phyloP scores from a whole-genome alignment of 2,797 vertebrate species.

The Thalassophryne amazonica region DNA sequence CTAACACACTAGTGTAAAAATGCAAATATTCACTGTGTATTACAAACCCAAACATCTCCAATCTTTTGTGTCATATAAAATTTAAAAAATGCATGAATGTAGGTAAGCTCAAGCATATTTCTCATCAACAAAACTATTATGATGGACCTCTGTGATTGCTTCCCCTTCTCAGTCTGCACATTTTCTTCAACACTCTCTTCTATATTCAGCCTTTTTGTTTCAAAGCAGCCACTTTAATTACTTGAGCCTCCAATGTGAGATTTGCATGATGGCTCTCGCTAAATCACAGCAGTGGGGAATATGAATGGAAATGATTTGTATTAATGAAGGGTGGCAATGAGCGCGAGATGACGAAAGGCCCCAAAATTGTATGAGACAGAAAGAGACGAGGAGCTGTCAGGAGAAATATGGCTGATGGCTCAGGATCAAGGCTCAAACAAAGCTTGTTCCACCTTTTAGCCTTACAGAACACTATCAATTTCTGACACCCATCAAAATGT shows the following conservation, averaged over 20 bases:
- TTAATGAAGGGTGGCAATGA: slow-evolving; percentile 66
- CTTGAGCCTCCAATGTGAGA: slow-evolving; percentile 47
- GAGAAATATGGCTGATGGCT: slow-evolving; percentile 49
- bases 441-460: slow-evolving; percentile 47
- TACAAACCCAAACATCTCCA: slow-evolving; percentile 2
- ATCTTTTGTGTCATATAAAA: slow-evolving; percentile 29
- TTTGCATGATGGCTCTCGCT: slow-evolving; percentile 59
- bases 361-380: slow-evolving; percentile 63
- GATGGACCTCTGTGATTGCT: slow-evolving; percentile 61
- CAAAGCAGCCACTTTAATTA: slow-evolving; percentile 67
- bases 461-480: slow-evolving; percentile 35
- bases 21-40: neutral
- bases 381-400: slow-evolving; percentile 53
- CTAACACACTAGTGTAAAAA: neutral
- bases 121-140: slow-evolving; percentile 65
- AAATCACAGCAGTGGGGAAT: slow-evolving; percentile 49
- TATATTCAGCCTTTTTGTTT: slow-evolving; percentile 64
- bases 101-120: slow-evolving; percentile 43
- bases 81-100: slow-evolving; percentile 44
- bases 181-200: slow-evolving; percentile 46
- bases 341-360: slow-evolving; percentile 49
- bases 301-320: slow-evolving; percentile 67
- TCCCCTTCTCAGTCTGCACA: slow-evolving; percentile 28
- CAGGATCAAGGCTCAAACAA: slow-evolving; percentile 53
- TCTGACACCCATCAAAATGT: slow-evolving; percentile 25